A percentile compares a stretch with the other conserved stretches of the same genome.
Evolutionary conservation across 1,140 invertebrate genomes (phyloP).

Genomic region (Coelopa frigida): DNA sequence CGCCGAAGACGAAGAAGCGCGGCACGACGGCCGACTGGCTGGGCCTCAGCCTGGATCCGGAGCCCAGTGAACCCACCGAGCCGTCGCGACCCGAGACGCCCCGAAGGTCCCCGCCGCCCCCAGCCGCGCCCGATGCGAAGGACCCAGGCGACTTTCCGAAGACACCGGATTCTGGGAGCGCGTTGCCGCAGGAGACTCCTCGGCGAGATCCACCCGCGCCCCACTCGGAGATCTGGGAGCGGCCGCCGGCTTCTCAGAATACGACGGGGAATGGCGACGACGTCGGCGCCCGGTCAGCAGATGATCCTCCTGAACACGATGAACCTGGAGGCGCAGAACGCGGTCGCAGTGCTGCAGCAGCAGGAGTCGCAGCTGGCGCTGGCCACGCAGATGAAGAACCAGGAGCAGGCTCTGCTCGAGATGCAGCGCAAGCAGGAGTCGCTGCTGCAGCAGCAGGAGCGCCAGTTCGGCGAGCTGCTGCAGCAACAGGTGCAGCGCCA

Average conservation of each 20-base stretch:
- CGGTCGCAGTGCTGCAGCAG: conserved; percentile 45
- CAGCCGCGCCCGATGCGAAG: no score
- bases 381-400: conserved; percentile 48
- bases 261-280: not conserved
- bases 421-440: conserved; percentile 47
- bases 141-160: no score
- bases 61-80: not conserved
- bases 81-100: conserved; percentile 10
- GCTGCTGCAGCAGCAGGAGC: conserved; percentile 44
- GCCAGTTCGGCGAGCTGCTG: conserved; percentile 45
- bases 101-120: no score
- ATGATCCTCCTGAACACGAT: conserved; percentile 30
- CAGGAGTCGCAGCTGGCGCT: conserved; percentile 48
- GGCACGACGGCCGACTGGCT: conserved; percentile 37
- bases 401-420: conserved; percentile 46
- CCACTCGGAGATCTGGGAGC: not conserved
- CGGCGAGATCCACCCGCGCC: conserved; percentile 6
- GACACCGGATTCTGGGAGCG: not conserved
- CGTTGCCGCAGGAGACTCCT: not conserved
- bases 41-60: conserved; percentile 22
- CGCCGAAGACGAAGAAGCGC: conserved; percentile 28
- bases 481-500: conserved; percentile 48
- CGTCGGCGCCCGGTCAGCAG: conserved; percentile 20
- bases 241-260: not conserved
- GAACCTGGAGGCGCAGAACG: conserved; percentile 43